phyloP scores from a whole-genome alignment of 2,888 invertebrate species.

The Dryomyza anilis region DNA sequence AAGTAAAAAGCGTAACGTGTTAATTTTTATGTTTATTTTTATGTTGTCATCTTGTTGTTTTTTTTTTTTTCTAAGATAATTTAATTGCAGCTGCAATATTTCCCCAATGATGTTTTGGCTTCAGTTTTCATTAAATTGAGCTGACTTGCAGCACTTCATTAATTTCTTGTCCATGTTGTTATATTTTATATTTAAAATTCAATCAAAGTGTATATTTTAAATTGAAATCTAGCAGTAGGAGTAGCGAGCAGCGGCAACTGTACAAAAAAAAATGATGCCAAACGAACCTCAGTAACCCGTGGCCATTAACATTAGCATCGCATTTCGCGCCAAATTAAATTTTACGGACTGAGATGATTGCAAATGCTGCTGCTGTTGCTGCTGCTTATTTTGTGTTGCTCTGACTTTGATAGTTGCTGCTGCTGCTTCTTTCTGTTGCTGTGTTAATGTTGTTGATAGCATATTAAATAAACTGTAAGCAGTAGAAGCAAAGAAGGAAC shows the following conservation, averaged over 20 bases:
- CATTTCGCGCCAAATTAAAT: constrained; percentile 47
- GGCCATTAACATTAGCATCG: not conserved
- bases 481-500: not conserved
- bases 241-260: not conserved
- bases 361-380: constrained; percentile 27
- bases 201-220: constrained; percentile 15
- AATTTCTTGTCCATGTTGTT: no score
- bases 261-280: not conserved
- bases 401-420: constrained; percentile 22
- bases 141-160: no score
- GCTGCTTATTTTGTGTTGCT: no score
- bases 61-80: not conserved
- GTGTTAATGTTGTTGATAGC: constrained; percentile 18
- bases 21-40: constrained; percentile 40
- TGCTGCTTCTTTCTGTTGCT: constrained; percentile 7
- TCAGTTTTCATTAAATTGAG: no score
- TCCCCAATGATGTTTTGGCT: not conserved
- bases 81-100: not conserved
- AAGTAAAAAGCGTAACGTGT: constrained; percentile 42
- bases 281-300: not conserved
- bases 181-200: constrained; percentile 13
- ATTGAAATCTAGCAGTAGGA: constrained; percentile 4
- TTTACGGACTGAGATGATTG: constrained; percentile 36
- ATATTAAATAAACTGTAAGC: not conserved
- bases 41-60: not conserved